These are phyloP conservation scores for Ophiothrix spiculata DNA, from an alignment of 35 echinoderm and acorn worm species.

Conservation along the genomic window DNA sequence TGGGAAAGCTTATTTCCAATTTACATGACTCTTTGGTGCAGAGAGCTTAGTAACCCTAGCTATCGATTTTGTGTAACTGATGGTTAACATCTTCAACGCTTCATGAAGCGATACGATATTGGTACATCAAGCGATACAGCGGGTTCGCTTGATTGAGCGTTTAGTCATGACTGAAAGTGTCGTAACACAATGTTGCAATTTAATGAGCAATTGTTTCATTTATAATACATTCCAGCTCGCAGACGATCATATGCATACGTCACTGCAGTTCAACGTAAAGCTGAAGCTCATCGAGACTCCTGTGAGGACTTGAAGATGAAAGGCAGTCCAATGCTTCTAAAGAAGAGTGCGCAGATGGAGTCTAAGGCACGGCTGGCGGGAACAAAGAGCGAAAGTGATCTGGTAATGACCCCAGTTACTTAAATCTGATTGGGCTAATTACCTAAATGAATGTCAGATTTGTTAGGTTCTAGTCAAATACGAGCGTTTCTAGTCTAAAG, in stretches of 20 bases:
- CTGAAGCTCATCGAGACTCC: not conserved
- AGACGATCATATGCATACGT: not conserved
- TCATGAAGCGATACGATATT: too few relatives aligned
- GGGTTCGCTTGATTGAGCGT: too few relatives aligned
- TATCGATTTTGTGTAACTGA: too few relatives aligned
- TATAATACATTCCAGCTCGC: not conserved
- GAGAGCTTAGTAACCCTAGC: too few relatives aligned
- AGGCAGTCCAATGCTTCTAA: not conserved
- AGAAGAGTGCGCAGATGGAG: not conserved
- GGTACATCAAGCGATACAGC: too few relatives aligned
- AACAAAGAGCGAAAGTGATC: not conserved
- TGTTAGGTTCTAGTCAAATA: too few relatives aligned
- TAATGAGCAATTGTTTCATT: too few relatives aligned
- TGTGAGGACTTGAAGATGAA: not conserved
- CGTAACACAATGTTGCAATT: too few relatives aligned
- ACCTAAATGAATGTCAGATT: not conserved
- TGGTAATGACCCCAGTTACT: not conserved
- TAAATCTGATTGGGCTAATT: not conserved
- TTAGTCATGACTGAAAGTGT: too few relatives aligned
- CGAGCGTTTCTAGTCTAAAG: not conserved
- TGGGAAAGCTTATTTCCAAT: too few relatives aligned
- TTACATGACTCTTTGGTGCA: too few relatives aligned
- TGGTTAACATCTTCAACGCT: too few relatives aligned
- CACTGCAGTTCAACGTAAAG: not conserved
- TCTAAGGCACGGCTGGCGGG: not conserved